These are phyloP conservation scores for Cyprinella venusta DNA, from an alignment of 2,797 vertebrate species.

Conservation along the genomic window DNA sequence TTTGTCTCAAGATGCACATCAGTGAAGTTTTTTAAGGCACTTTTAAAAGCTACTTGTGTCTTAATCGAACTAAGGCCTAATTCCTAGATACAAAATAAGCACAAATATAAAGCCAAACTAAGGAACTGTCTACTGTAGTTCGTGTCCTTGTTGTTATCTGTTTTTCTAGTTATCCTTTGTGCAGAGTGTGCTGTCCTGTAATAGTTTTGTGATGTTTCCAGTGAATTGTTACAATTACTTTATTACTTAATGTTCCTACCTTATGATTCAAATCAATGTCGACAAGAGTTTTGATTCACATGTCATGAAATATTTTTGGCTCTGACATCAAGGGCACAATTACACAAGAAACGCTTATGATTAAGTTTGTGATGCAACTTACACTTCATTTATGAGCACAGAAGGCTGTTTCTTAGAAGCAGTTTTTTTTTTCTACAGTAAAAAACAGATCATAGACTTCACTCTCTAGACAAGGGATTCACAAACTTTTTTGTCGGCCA, in stretches of 20 bases:
- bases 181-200: not conserved
- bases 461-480: not conserved
- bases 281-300: too few species aligned
- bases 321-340: not conserved
- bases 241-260: not conserved
- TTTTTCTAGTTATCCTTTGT: not conserved
- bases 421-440: too few species aligned
- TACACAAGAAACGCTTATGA: not conserved
- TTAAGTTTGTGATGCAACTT: not conserved
- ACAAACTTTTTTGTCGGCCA: not conserved
- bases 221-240: not conserved
- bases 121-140: not conserved
- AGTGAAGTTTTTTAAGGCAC: too few species aligned
- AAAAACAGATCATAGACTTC: not conserved
- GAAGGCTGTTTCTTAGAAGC: not conserved
- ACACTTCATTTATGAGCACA: not conserved
- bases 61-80: too few species aligned
- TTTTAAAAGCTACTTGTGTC: too few species aligned
- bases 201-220: not conserved
- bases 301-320: not conserved
- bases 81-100: too few species aligned
- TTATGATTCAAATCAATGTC: conserved; percentile 1
- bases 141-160: not conserved
- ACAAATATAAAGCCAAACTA: not conserved
- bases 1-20: too few species aligned